Evolutionary conservation across 2,797 vertebrate species (phyloP), one percentile per base, ranked within the genome.

Genomic region (Serranus cabrilla): DNA sequence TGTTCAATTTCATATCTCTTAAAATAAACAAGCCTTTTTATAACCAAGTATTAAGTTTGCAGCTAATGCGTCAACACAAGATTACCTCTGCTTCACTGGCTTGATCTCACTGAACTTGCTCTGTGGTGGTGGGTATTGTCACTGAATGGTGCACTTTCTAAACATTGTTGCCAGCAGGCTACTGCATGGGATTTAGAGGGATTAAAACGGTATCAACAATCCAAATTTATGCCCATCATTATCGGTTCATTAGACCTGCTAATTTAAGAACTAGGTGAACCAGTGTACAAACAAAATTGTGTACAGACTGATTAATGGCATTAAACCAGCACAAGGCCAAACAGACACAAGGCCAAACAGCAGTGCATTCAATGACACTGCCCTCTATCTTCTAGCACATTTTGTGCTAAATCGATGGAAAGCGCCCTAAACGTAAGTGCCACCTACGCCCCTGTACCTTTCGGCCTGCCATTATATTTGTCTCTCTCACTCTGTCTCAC

Each of bases 151-250:
- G 39, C n/a, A 40, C 43, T 78, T 52, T 60, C 1, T 52, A 40
- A 45, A 43, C 42, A 42, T 49, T 18, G 40, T 72, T 55, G 46
- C 74, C 14, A 68, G 3, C 49, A 37, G 65, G 27, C 27, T 76
- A 6, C 21, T 84, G 72, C 42, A 76, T 52, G 56, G 31, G 50
- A 43, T 74, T 34, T 58, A 31, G 25, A 10, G 18, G 20, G 34
- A 27, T 63, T 71, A 23, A 67, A 79, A 67, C 42, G 40, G 21
- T 65, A 21, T 78, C 34, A 17, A 20, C 37, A 21, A 57, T 78
- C 50, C 85, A 93, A 95, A 94, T 94, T 87, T 94, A 94, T 95
- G 94, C 94, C 94, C 94, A 94, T 95, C 93, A 78, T 84, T 58
- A 40, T 10, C 42, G 23, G 51, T 39, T 7, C 0, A 31, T 74